These are phyloP conservation scores for Irena cyanogastra DNA, from an alignment of 2,113 vertebrate species.

Conservation along the genomic window DNA sequence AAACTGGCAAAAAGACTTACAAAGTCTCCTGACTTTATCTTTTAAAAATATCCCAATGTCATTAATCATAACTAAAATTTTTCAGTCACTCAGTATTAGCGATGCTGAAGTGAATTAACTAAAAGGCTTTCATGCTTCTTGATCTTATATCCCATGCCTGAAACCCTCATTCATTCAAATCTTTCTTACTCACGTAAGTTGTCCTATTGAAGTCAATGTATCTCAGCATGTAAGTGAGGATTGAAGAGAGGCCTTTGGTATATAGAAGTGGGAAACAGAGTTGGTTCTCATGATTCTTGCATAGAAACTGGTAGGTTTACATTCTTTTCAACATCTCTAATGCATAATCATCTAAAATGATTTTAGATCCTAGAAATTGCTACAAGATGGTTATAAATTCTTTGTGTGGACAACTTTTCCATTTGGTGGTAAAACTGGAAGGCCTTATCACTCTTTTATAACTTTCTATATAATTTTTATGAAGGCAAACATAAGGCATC, in stretches of 20 bases:
- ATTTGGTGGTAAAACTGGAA: slow-evolving; percentile 71
- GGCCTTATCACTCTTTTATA: slow-evolving; percentile 73
- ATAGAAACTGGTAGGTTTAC: slow-evolving; percentile 55
- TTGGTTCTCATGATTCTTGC: slow-evolving; percentile 29
- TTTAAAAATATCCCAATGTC: not conserved
- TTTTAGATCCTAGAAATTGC: slow-evolving; percentile 64
- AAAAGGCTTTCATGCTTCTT: slow-evolving; percentile 55
- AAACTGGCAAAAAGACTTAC: not conserved
- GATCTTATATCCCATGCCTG: slow-evolving; percentile 29
- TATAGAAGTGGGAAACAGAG: not conserved
- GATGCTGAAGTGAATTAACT: slow-evolving; percentile 48
- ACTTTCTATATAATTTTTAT: slow-evolving; percentile 77
- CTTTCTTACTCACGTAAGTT: not conserved
- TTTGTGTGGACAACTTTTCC: slow-evolving; percentile 72
- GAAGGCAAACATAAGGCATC: slow-evolving; percentile 70
- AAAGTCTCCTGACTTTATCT: not conserved
- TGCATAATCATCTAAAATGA: slow-evolving; percentile 62
- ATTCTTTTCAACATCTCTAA: slow-evolving; percentile 58
- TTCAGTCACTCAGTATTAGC: slow-evolving; percentile 29
- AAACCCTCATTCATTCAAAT: slow-evolving; percentile 15
- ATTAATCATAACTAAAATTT: slow-evolving; percentile 43
- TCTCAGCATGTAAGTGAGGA: not conserved
- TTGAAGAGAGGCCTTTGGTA: slow-evolving; percentile 1
- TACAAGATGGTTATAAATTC: slow-evolving; percentile 76
- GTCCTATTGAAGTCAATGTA: slow-evolving; percentile 27